A percentile compares a stretch with the other conserved stretches of the same genome.
These are phyloP conservation scores for Axis porcinus DNA, from an alignment of 2,113 vertebrate genomes.

Conservation along the genomic window DNA sequence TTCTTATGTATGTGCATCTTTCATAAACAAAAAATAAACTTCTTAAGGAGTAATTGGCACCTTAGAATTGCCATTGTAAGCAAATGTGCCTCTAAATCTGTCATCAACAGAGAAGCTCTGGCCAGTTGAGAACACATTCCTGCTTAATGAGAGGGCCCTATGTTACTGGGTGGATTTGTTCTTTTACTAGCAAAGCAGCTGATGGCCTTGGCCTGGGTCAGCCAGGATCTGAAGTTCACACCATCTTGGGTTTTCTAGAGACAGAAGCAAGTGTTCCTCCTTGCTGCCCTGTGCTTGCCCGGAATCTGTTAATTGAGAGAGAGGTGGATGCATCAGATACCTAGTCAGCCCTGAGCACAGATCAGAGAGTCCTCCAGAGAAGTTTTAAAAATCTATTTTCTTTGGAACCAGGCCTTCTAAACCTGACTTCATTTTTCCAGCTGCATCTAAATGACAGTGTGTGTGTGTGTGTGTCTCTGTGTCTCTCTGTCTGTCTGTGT, in stretches of 20 bases:
- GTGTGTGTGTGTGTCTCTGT: not conserved
- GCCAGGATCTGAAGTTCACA: not conserved
- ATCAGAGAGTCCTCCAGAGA: constrained; percentile 16
- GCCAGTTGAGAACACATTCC: not conserved
- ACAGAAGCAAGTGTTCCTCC: not conserved
- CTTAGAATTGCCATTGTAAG: not conserved
- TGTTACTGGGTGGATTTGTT: not conserved
- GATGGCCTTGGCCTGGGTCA: not conserved
- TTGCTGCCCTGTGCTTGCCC: not conserved
- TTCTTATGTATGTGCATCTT: not conserved
- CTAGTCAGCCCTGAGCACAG: not conserved
- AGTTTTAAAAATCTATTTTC: constrained; percentile 55
- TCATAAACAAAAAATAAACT: constrained; percentile 15
- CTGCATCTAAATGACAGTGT: constrained; percentile 27
- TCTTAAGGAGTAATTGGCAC: not conserved
- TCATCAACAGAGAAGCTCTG: not conserved
- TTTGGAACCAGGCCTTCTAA: constrained; percentile 53
- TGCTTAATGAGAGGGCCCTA: not conserved
- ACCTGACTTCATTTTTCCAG: constrained; percentile 50
- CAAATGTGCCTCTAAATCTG: not conserved
- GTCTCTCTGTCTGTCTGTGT: not conserved
- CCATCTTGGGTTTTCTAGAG: not conserved
- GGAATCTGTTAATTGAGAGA: not conserved
- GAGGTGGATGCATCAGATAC: not conserved
- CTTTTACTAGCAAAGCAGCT: not conserved